Base-by-base conservation (phyloP, 2,113 vertebrate genomes). In the Pelusios castaneus region DNA sequence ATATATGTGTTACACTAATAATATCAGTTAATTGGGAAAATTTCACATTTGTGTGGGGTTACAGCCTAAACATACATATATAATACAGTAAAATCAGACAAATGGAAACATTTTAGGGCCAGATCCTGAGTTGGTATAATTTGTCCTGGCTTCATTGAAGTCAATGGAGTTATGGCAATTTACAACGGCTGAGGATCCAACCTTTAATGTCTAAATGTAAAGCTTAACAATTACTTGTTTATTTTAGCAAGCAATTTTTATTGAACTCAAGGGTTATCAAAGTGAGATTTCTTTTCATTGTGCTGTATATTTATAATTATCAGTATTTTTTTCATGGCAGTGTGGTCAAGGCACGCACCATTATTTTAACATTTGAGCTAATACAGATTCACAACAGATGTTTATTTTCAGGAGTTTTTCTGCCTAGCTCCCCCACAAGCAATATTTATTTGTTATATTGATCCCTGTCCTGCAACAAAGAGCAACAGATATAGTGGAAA, bases 341-440 rank as follows among this genome's bases (percentile, higher is more conserved):
- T 91, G 96, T 94, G 95, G 90, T 96, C 89, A 96, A 97, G 89
- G 91, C 94, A 96, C 86, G 88, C 91, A 95, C 92, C 95, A 87
- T 90, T 96, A 90, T 84, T 96, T 96, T 93, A 97, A 96, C 89
- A 88, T 96, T 94, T 84, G 77, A 97, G 87, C 92, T 92, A 91
- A 91, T 91, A 54, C 95, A 96, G 94, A 97, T 96, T 96, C 93
- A 94, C 93, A 96, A 95, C 97, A 97, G 95, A 97, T 96, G 70
- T 88, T 95, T 96, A 80, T 96, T 95, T 95, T 91, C 93, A 89
- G 89, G 41, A 73, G 86, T 89, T 86, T 89, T 84, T 82, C 67
- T 88, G 38, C 34, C 89, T 63, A 94, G 94, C 8, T 96, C 78
- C 51, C 75, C 38, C 34, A 82, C 63, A 95, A 95, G 73, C 84